phyloP scores from a whole-genome alignment of 2,888 invertebrate genomes.

The Ferdinandea cuprea region DNA sequence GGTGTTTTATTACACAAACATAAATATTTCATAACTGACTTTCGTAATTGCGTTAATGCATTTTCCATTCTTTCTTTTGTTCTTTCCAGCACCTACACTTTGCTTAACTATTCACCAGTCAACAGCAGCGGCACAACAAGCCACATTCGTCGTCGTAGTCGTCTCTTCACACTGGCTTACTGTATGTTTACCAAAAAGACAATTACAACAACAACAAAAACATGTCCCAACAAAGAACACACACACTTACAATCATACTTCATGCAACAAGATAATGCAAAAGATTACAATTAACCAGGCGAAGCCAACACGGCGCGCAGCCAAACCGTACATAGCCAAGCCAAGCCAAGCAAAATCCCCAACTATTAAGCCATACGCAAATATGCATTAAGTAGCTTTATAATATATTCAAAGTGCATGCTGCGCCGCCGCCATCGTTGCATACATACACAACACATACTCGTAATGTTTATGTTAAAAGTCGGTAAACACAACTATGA shows the following conservation, averaged over 20 bases:
- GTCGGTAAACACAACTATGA: constrained; percentile 32
- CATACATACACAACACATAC: neutral
- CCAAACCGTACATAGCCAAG: too few relatives aligned
- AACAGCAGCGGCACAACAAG: neutral
- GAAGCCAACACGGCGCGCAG: neutral
- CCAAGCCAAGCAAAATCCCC: constrained; percentile 1
- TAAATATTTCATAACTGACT: constrained; percentile 18
- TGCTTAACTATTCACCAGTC: constrained; percentile 7
- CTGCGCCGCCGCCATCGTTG: too few relatives aligned
- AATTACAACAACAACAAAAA: neutral
- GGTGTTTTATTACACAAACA: neutral
- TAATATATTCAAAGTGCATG: constrained; percentile 8
- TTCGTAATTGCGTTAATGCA: constrained; percentile 10
- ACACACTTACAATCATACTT: constrained; percentile 1
- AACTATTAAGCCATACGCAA: neutral
- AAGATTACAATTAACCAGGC: neutral
- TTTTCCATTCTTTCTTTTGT: constrained; percentile 18
- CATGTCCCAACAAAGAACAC: constrained; percentile 3
- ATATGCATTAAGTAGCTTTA: constrained; percentile 12
- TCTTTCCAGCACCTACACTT: constrained; percentile 15
- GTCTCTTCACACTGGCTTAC: constrained; percentile 21
- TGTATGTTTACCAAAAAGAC: too few relatives aligned
- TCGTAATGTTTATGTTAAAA: neutral
- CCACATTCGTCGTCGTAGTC: constrained; percentile 17
- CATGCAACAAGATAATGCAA: constrained; percentile 18